A percentile compares a stretch with the other conserved stretches of the same genome.
phyloP scores from a whole-genome alignment of 2,113 vertebrate genomes.

The Sphaerodactylus townsendi region DNA sequence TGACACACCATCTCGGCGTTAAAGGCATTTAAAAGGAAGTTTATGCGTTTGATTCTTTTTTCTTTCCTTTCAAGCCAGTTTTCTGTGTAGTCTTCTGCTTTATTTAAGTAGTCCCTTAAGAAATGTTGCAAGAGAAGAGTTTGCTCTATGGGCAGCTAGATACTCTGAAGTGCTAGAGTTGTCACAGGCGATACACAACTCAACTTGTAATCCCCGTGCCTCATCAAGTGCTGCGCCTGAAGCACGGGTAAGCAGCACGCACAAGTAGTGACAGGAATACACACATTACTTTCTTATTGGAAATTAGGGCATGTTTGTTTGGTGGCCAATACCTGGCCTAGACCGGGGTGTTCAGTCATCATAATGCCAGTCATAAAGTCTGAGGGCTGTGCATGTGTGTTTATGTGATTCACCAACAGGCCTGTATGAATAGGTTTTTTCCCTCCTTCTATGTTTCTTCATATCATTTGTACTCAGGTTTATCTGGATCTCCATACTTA shows the following conservation, averaged over 20 bases:
- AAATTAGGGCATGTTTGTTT: slow-evolving; percentile 49
- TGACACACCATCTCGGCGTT: too few relatives aligned
- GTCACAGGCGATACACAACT: slow-evolving; percentile 39
- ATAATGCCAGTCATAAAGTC: slow-evolving; percentile 26
- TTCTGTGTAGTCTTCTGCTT: neutral
- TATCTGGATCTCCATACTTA: neutral
- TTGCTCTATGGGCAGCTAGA: slow-evolving; percentile 65
- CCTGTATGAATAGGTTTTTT: neutral
- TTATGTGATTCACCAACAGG: neutral
- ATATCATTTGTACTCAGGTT: slow-evolving; percentile 20
- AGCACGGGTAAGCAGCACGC: slow-evolving; percentile 57
- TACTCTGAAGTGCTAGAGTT: slow-evolving; percentile 59
- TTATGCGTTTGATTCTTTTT: neutral
- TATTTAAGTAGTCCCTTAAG: neutral
- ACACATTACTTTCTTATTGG: slow-evolving; percentile 58
- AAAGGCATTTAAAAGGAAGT: neutral
- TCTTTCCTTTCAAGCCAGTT: neutral
- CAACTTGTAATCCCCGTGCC: slow-evolving; percentile 57
- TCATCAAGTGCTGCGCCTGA: slow-evolving; percentile 60
- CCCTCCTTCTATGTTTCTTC: too few relatives aligned
- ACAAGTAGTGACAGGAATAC: slow-evolving; percentile 64
- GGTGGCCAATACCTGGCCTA: slow-evolving; percentile 31
- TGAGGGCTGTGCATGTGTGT: neutral
- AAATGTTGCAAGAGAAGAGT: slow-evolving; percentile 50
- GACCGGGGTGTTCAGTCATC: slow-evolving; percentile 6